Evolutionary conservation across 2,888 invertebrate genomes (phyloP), one percentile per base, ranked within the genome.

Genomic region (Ichneumoninae sp.): DNA sequence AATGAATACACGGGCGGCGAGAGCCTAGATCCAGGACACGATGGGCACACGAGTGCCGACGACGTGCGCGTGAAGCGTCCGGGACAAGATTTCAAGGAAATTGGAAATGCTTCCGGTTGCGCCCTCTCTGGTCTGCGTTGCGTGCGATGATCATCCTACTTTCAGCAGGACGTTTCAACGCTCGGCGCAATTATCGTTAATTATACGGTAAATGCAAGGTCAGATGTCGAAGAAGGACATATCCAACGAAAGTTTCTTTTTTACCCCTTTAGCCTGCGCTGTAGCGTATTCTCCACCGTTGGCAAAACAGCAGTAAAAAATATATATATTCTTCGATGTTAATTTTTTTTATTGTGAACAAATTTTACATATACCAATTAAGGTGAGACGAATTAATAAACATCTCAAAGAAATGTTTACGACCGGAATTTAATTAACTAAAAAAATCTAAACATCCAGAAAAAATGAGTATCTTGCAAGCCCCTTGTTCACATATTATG

Each of bases 1-100:
- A 82, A 82, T 82, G 82, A 77, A 82, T 73, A 73, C 77, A 68
- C 16, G 73, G 52, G 63, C 57, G 68, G 74, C 73, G 73, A 78
- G 50, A 69, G 69, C 3, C 7, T 33, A 19, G 40, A 79, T 79
- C 50, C 63, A 70, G 65, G 54, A 73, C 73, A 63, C 63, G 79
- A 79, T 68, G 71, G 60, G 60, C 73, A 40, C 44, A 63, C 63
- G 30, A 71, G 57, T 7, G 68, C 33, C 65, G 75, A 71, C 65
- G 76, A 81, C 76, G 81, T 65, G 33, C 13, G 66, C 76, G 30
- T 13, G 30, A 1, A 44, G 44, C 30, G 47, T 71, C 10, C 68
- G 22, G 57, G 60, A 36, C 40, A 65, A 63, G 36, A 65, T 63
- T 52, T 77, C 57, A 44, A 75, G 79, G 65, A 83, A 79, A 83